phyloP scores from a whole-genome alignment of 2,797 vertebrate genomes.

The Diplodus sargus region DNA sequence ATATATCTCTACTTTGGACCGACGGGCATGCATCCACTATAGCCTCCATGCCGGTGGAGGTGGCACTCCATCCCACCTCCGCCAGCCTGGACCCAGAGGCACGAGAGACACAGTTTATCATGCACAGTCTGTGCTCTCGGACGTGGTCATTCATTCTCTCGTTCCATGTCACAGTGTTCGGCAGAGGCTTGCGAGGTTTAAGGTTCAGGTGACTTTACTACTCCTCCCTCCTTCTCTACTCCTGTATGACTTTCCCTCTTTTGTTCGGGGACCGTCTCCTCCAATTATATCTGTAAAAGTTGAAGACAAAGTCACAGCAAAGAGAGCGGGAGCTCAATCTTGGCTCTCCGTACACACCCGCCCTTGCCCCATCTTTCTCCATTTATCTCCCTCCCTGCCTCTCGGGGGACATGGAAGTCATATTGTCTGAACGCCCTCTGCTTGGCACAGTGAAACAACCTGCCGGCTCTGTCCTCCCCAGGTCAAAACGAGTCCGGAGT shows the following conservation, averaged over 20 bases:
- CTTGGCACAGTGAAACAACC: constrained; percentile 57
- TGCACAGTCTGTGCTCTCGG: neutral
- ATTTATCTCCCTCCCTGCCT: constrained; percentile 53
- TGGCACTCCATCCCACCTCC: constrained; percentile 21
- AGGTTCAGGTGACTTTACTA: constrained; percentile 30
- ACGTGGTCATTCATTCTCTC: constrained; percentile 6
- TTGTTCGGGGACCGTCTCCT: constrained; percentile 16
- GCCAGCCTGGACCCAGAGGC: constrained; percentile 23
- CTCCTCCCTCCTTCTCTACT: constrained; percentile 18
- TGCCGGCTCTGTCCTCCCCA: constrained; percentile 71
- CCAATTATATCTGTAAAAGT: constrained; percentile 52
- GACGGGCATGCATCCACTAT: constrained; percentile 26
- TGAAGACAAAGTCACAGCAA: constrained; percentile 65
- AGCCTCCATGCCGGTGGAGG: constrained; percentile 29
- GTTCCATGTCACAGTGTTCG: neutral
- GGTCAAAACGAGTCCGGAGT: constrained; percentile 98
- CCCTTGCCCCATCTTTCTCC: constrained; percentile 35
- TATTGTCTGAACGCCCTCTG: constrained; percentile 68
- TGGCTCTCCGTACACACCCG: constrained; percentile 9
- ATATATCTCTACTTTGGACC: constrained; percentile 6
- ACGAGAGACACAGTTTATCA: neutral
- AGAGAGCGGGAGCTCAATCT: constrained; percentile 39
- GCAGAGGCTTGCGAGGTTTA: constrained; percentile 11
- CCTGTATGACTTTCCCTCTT: constrained; percentile 32
- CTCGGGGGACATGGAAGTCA: constrained; percentile 49